phyloP scores from a whole-genome alignment of 2,888 invertebrate genomes.

The Drosophila multiciliata region DNA sequence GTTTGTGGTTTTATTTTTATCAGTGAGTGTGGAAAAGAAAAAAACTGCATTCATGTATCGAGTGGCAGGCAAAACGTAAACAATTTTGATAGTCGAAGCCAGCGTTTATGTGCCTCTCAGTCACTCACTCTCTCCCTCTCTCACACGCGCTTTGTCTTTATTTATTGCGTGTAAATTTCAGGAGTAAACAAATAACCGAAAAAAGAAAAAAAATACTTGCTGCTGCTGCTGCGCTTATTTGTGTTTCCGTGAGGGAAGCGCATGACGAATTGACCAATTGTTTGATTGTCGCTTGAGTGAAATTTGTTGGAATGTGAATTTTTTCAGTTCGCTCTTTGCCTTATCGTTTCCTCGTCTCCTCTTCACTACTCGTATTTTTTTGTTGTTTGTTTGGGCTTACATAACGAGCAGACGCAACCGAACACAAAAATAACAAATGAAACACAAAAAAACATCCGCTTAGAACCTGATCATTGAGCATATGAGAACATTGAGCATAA shows the following conservation, averaged over 20 bases:
- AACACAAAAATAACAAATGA: conserved; percentile 25
- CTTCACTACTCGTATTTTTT: not conserved
- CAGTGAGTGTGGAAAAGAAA: conserved; percentile 41
- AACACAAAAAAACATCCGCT: conserved; percentile 7
- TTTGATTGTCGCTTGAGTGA: conserved; percentile 41
- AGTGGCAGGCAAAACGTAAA: conserved; percentile 55
- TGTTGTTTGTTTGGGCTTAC: conserved; percentile 21
- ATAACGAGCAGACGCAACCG: conserved; percentile 27
- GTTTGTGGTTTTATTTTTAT: conserved; percentile 73
- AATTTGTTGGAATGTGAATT: conserved; percentile 37
- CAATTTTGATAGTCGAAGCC: conserved; percentile 43
- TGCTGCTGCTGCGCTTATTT: conserved; percentile 49
- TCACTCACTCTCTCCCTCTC: not conserved
- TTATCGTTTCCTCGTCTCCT: conserved; percentile 23
- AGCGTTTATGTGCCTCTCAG: not conserved
- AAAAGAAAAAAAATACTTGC: conserved; percentile 15
- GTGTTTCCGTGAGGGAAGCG: conserved; percentile 55
- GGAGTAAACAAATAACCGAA: conserved; percentile 62
- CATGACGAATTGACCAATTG: conserved; percentile 43
- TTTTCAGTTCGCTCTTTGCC: conserved; percentile 21
- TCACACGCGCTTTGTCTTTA: conserved; percentile 42
- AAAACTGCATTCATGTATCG: conserved; percentile 49
- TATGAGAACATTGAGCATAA: not conserved
- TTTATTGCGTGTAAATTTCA: conserved; percentile 72
- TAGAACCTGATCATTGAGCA: conserved; percentile 30